A percentile compares a stretch with the other conserved stretches of the same genome.
Conservation (phyloP, 2,113 vertebrate species). For the Lasiurus cinereus region DNA sequence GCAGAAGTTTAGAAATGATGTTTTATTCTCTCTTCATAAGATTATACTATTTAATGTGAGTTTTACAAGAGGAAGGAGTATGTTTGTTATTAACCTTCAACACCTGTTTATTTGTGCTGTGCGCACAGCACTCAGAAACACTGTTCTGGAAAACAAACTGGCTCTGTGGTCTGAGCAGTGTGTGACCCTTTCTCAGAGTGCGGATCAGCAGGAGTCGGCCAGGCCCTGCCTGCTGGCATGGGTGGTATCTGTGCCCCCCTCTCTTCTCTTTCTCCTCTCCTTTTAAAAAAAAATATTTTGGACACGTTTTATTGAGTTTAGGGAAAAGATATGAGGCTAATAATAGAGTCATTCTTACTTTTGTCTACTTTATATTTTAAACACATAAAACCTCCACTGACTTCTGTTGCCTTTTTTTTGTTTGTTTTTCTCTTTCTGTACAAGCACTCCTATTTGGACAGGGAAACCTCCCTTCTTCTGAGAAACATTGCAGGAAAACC, state of each 20-base stretch:
- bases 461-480: constrained; percentile 99
- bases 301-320: constrained; percentile 52
- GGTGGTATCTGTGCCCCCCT: neutral
- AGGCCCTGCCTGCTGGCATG: neutral
- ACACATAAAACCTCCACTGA: constrained; percentile 87
- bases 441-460: constrained; percentile 99
- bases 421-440: constrained; percentile 89
- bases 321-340: constrained; percentile 42
- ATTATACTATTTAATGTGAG: neutral
- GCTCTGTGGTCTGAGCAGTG: neutral
- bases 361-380: constrained; percentile 78
- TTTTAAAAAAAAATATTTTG: neutral
- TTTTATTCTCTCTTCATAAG: constrained; percentile 7
- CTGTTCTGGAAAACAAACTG: neutral
- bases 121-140: neutral
- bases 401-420: constrained; percentile 90
- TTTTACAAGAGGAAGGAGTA: constrained; percentile 24
- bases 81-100: neutral
- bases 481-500: constrained; percentile 99
- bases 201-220: neutral
- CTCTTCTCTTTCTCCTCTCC: neutral
- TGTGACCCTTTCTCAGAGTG: neutral
- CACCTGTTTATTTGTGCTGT: neutral
- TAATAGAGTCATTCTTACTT: constrained; percentile 74
- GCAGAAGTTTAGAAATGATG: constrained; percentile 21